A percentile compares a stretch with the other conserved stretches of the same genome.
Evolutionary conservation across 2,888 invertebrate species (phyloP).

Genomic region (Blera fallax): DNA sequence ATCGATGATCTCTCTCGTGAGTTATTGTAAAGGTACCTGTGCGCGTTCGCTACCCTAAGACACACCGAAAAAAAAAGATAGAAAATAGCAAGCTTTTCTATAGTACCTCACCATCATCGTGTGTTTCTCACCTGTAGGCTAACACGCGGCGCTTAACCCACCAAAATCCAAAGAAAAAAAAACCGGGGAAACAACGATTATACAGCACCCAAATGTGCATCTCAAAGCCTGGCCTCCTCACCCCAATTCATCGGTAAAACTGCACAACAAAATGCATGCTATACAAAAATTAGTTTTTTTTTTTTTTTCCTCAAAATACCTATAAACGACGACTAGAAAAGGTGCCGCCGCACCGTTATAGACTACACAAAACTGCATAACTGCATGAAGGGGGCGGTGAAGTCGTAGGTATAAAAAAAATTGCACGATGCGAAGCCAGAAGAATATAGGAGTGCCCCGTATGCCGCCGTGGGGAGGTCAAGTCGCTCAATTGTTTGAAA

Average conservation of each 20-base stretch:
- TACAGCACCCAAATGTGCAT: slow-evolving; percentile 61
- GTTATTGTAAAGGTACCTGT: slow-evolving; percentile 24
- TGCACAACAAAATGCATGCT: slow-evolving; percentile 40
- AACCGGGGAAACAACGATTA: slow-evolving; percentile 17
- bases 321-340: slow-evolving; percentile 55
- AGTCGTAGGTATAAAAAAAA: not conserved
- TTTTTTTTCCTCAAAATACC: not conserved
- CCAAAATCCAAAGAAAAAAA: slow-evolving; percentile 3
- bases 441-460: slow-evolving; percentile 68
- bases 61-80: not conserved
- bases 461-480: slow-evolving; percentile 69
- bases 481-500: slow-evolving; percentile 67
- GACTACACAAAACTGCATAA: slow-evolving; percentile 11
- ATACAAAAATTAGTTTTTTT: slow-evolving; percentile 27
- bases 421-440: slow-evolving; percentile 52
- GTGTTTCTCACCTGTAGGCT: slow-evolving; percentile 72
- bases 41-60: not conserved
- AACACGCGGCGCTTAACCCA: slow-evolving; percentile 70
- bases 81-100: slow-evolving; percentile 29
- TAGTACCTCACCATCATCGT: slow-evolving; percentile 4
- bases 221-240: slow-evolving; percentile 65
- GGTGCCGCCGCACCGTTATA: slow-evolving; percentile 68
- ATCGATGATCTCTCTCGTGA: slow-evolving; percentile 48
- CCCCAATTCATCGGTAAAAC: slow-evolving; percentile 66
- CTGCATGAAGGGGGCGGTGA: not conserved